Percentiles rank a stretch among this genome's conserved stretches.
phyloP scores from a whole-genome alignment of 2,113 vertebrate genomes.

The Phaethornis superciliosus region DNA sequence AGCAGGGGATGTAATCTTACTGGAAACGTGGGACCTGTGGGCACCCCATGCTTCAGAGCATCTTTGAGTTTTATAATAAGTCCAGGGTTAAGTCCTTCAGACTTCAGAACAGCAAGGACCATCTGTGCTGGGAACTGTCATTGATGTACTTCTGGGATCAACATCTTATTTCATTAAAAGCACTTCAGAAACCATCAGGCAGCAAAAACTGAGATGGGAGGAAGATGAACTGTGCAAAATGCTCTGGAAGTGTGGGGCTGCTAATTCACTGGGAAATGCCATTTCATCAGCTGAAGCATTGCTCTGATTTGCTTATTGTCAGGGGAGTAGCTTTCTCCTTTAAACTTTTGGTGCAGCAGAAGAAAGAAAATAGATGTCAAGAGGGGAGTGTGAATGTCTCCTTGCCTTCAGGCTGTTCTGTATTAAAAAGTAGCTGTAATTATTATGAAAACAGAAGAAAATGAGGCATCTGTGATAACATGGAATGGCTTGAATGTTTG shows the following conservation, averaged over 20 bases:
- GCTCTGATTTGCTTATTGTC: slow-evolving; percentile 41
- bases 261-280: neutral
- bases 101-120: neutral
- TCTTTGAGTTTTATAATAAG: neutral
- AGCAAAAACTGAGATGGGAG: neutral
- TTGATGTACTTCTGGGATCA: neutral
- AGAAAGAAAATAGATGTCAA: neutral
- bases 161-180: slow-evolving; percentile 27
- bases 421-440: slow-evolving; percentile 14
- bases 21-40: neutral
- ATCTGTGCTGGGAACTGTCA: neutral
- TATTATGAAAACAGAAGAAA: neutral
- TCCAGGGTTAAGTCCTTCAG: neutral
- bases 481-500: neutral
- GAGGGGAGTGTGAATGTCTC: neutral
- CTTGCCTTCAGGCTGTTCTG: neutral
- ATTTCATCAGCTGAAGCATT: slow-evolving; percentile 33
- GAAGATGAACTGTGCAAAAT: neutral
- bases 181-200: slow-evolving; percentile 11
- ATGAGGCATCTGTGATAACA: neutral
- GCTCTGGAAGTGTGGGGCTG: neutral
- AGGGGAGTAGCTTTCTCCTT: slow-evolving; percentile 18
- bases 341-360: neutral
- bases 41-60: neutral
- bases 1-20: neutral